Conservation (phyloP, 2,113 vertebrate genomes). For the Scortum barcoo region DNA sequence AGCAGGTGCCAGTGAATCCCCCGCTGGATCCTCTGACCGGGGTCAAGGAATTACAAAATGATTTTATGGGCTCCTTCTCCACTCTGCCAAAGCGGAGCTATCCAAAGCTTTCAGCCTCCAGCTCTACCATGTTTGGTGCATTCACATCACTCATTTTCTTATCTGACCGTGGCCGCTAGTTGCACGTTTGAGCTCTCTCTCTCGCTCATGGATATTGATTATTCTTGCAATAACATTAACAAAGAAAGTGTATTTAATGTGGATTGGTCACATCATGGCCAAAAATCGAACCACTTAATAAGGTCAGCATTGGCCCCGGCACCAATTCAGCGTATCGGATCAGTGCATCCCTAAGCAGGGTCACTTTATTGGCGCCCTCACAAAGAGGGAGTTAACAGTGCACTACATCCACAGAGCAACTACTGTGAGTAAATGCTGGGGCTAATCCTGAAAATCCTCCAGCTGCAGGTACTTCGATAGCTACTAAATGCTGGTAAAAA, state of each 20-base stretch:
- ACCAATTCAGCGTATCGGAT: background rate
- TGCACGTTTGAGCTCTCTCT: background rate
- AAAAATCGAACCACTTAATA: background rate
- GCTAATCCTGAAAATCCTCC: conserved; percentile 1
- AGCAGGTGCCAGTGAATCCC: conserved; percentile 60
- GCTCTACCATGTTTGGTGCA: conserved; percentile 48
- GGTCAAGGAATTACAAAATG: conserved; percentile 57
- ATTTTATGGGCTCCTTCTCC: conserved; percentile 26
- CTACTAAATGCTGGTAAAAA: background rate
- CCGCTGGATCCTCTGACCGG: conserved; percentile 43
- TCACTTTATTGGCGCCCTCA: background rate
- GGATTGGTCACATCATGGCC: background rate
- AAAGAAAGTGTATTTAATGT: background rate
- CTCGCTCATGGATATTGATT: no score
- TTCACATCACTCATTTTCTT: background rate
- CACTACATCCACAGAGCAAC: background rate
- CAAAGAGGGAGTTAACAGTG: background rate
- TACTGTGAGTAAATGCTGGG: background rate
- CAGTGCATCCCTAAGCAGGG: background rate
- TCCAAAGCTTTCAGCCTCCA: conserved; percentile 25
- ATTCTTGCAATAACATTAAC: conserved; percentile 10
- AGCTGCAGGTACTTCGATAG: background rate
- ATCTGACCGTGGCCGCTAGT: background rate
- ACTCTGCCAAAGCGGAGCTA: conserved; percentile 25
- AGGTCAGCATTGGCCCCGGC: background rate